Evolutionary conservation across 1,140 invertebrate genomes (phyloP).

Genomic region (Dysdera silvatica): DNA sequence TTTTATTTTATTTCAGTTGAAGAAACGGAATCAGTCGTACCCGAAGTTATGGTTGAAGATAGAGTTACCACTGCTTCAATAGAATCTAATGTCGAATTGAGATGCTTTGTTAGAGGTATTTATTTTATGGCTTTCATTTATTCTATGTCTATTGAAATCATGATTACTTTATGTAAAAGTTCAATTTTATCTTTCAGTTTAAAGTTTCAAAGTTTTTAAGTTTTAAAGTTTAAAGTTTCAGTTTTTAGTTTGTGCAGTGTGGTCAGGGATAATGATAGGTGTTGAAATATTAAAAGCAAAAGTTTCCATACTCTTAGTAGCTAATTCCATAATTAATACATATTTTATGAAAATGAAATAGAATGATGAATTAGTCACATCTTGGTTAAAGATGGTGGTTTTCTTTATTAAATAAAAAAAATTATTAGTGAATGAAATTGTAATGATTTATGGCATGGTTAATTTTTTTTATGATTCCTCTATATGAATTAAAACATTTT

Average conservation of each 20-base stretch:
- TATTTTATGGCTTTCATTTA: not conserved
- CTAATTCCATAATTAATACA: too few relatives aligned
- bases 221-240: not conserved
- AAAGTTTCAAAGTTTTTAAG: not conserved
- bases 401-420: too few relatives aligned
- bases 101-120: constrained; percentile 51
- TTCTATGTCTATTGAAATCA: not conserved
- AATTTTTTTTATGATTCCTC: too few relatives aligned
- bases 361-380: too few relatives aligned
- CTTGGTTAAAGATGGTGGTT: too few relatives aligned
- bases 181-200: not conserved
- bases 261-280: too few relatives aligned
- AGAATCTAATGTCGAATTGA: constrained; percentile 57
- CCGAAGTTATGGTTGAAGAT: constrained; percentile 33
- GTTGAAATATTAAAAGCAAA: too few relatives aligned
- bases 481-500: too few relatives aligned
- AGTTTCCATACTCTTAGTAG: too few relatives aligned
- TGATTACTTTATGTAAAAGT: not conserved
- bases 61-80: constrained; percentile 47
- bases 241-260: not conserved
- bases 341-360: too few relatives aligned
- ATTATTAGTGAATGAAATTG: too few relatives aligned
- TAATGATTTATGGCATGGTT: too few relatives aligned
- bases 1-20: constrained; percentile 27
- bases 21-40: constrained; percentile 32